Base-by-base conservation (phyloP, 2,888 invertebrate species). In the Sthenelais limicola region DNA sequence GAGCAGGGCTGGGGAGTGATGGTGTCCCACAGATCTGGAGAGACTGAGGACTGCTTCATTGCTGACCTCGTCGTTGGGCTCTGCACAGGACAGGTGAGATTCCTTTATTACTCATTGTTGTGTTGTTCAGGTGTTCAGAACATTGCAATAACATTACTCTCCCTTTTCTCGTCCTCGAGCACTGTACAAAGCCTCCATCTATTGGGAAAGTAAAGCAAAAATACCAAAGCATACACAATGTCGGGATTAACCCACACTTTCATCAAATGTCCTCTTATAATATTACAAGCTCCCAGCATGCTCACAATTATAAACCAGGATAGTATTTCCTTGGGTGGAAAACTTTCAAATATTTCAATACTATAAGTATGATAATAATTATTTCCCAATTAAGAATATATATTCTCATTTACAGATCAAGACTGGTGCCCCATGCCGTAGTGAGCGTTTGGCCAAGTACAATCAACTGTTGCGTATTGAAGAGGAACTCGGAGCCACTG, bases 1-100 rank as follows among this genome's bases (percentile, higher is more conserved):
- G 80, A 81, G 3, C 88, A 87, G 71, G 89, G 89, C 33, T 99
- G 98, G 98, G 98, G 98, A 78, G 98, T 98, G 78, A 99, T 99
- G 98, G 98, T 99, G 47, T 98, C 98, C 33, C 98, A 99, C 90
- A 86, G 91, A 90, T 97, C 97, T 78, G 99, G 99, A 77, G 99
- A 99, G 90, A 99, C 99, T 73, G 99, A 99, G 89, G 99, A 99
- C 88, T 95, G 97, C 0, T 98, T 98, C 90, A 99, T 99, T 87
- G 99, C 98, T 78, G 99, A 99, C 89, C 90, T 99, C 83, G 98
- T 98, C n/a, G 99, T 99, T 49, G 99, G 99, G 77, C 91, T 99
- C 74, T 94, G 97, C 73, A 98, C 98, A 71, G 99, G 99, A 75
- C 98, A 99, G 91, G 90, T 90, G 21, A 43, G 12, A 43, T 43